Evolutionary conservation across 2,888 invertebrate species (phyloP).

Genomic region (Formica aserva): DNA sequence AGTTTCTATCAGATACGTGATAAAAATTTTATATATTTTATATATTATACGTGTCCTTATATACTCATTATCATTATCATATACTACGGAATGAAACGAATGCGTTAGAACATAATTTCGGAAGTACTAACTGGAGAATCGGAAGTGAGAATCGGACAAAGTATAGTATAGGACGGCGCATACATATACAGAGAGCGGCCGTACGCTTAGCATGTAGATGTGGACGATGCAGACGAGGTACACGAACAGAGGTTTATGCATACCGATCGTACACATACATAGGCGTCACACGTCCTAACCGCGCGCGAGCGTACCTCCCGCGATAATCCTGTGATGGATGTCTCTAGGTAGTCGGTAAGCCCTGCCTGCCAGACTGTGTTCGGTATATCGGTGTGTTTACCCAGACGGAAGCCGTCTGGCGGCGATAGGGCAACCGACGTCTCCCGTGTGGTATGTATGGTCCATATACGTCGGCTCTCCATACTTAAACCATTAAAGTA

Average conservation of each 20-base stretch:
- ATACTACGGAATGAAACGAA: not conserved
- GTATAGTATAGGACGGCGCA: not conserved
- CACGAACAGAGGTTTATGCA: constrained; percentile 35
- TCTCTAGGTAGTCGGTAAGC: constrained; percentile 77
- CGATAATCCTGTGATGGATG: constrained; percentile 84
- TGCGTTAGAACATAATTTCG: not conserved
- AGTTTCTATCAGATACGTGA: not conserved
- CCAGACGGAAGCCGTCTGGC: constrained; percentile 84
- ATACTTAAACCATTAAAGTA: constrained; percentile 61
- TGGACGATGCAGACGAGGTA: constrained; percentile 36
- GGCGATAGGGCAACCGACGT: constrained; percentile 77
- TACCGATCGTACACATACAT: constrained; percentile 21
- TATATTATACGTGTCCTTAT: not conserved
- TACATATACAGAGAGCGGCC: not conserved
- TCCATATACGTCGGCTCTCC: constrained; percentile 64
- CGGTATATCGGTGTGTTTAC: constrained; percentile 80
- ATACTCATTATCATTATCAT: not conserved
- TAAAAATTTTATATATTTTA: not conserved
- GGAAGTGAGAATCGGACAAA: not conserved
- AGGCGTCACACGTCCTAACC: constrained; percentile 59
- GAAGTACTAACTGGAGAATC: not conserved
- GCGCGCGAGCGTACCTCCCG: constrained; percentile 63
- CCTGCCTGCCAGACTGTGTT: constrained; percentile 64
- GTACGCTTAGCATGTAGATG: constrained; percentile 9
- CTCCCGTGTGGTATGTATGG: constrained; percentile 59